Percentiles rank a stretch among this genome's conserved stretches.
These are phyloP conservation scores for Parotocinclus haroldoi DNA, from an alignment of 2,797 vertebrate genomes.

Conservation along the genomic window DNA sequence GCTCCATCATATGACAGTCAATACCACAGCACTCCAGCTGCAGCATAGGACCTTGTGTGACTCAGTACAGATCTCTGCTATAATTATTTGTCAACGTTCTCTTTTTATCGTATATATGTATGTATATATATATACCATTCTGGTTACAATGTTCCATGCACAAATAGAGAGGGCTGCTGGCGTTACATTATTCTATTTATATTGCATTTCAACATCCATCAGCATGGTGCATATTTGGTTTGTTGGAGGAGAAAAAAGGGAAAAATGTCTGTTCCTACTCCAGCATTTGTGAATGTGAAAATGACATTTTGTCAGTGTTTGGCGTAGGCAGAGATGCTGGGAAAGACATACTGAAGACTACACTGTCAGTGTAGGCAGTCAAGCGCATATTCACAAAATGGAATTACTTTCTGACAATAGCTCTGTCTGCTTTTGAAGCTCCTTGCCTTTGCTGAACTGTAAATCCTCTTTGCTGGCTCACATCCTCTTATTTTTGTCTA, in stretches of 20 bases:
- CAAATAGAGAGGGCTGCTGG: no score
- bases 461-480: conserved; percentile 60
- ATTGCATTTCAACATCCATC: conserved; percentile 49
- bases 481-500: conserved; percentile 12
- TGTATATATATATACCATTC: no score
- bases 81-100: no score
- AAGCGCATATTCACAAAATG: conserved; percentile 73
- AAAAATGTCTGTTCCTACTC: conserved; percentile 49
- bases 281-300: conserved; percentile 56
- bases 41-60: no score
- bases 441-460: conserved; percentile 62
- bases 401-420: conserved; percentile 74
- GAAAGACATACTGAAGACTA: conserved; percentile 62
- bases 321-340: conserved; percentile 52
- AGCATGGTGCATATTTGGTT: conserved; percentile 50
- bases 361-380: conserved; percentile 69
- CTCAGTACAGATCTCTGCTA: no score
- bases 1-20: no score
- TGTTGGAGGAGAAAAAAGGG: conserved; percentile 43
- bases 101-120: no score
- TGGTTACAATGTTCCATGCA: no score
- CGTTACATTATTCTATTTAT: no score
- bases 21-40: no score
- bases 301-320: conserved; percentile 62
- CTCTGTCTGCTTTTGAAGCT: conserved; percentile 66